phyloP scores from a whole-genome alignment of 2,888 invertebrate species.

The Raillietiella orientalis region DNA sequence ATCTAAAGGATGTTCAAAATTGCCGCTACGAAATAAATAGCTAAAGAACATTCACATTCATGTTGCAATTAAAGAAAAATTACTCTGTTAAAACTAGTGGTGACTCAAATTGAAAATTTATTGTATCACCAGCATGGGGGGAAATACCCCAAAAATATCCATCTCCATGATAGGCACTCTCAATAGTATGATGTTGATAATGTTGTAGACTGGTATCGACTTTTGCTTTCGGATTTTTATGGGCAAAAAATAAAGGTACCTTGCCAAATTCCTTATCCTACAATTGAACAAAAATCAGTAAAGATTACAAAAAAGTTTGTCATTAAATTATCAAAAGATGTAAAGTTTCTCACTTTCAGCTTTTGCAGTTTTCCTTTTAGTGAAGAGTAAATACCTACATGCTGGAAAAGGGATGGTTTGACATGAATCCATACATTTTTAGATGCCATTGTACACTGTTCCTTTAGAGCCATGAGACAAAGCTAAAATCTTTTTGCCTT shows the following conservation, averaged over 20 bases:
- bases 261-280: conserved; percentile 68
- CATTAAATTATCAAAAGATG: conserved; percentile 3
- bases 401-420: conserved; percentile 73
- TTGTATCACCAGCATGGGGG: conserved; percentile 44
- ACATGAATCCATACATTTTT: conserved; percentile 47
- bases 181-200: conserved; percentile 41
- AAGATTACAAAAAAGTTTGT: neutral
- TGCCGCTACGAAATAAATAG: neutral
- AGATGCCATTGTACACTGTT: conserved; percentile 44
- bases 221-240: conserved; percentile 34
- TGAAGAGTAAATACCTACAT: conserved; percentile 78
- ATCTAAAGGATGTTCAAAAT: neutral
- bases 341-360: conserved; percentile 31
- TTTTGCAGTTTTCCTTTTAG: conserved; percentile 85
- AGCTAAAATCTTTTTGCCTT: conserved; percentile 3
- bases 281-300: conserved; percentile 8
- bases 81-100: conserved; percentile 35
- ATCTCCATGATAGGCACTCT: conserved; percentile 50
- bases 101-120: conserved; percentile 41
- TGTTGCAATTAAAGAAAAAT: conserved; percentile 8
- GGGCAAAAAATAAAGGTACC: conserved; percentile 38
- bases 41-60: neutral
- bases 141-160: conserved; percentile 69
- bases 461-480: conserved; percentile 21
- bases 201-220: conserved; percentile 38